A percentile compares a stretch with the other conserved stretches of the same genome.
Conservation (phyloP, 2,113 vertebrate species). For the Pygoscelis antarcticus region DNA sequence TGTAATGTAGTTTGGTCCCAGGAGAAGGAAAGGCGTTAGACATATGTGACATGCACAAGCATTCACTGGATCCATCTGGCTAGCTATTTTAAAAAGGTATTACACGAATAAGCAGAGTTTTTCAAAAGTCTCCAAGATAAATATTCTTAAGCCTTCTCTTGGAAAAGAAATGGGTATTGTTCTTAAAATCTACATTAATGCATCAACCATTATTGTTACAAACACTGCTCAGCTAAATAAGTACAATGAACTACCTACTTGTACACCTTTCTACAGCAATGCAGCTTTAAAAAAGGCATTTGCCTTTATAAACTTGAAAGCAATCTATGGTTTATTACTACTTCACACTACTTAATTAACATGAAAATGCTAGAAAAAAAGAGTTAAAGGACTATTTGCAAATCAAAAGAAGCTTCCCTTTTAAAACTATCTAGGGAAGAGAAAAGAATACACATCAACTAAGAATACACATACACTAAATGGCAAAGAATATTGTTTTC, state of each 20-base stretch:
- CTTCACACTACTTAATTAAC: neutral
- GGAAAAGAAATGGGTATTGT: neutral
- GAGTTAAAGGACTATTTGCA: neutral
- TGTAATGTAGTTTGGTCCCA: conserved; percentile 64
- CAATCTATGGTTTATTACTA: neutral
- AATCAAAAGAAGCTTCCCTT: neutral
- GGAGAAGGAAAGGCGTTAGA: conserved; percentile 55
- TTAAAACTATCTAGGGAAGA: neutral
- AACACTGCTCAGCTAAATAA: neutral
- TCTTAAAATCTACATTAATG: neutral
- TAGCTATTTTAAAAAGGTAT: conserved; percentile 35
- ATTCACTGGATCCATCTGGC: conserved; percentile 42
- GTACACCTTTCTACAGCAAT: neutral
- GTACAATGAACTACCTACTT: neutral
- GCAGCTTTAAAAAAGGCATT: neutral
- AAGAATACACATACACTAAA: neutral
- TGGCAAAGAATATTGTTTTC: neutral
- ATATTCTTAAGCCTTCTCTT: neutral
- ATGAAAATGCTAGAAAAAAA: neutral
- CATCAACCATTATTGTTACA: neutral
- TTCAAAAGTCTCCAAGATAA: conserved; percentile 15
- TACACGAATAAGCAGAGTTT: neutral
- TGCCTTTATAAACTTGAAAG: neutral
- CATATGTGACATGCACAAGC: conserved; percentile 43
- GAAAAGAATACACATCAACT: neutral